phyloP scores from a whole-genome alignment of 1,140 invertebrate species.

The Drosophila arizonae region DNA sequence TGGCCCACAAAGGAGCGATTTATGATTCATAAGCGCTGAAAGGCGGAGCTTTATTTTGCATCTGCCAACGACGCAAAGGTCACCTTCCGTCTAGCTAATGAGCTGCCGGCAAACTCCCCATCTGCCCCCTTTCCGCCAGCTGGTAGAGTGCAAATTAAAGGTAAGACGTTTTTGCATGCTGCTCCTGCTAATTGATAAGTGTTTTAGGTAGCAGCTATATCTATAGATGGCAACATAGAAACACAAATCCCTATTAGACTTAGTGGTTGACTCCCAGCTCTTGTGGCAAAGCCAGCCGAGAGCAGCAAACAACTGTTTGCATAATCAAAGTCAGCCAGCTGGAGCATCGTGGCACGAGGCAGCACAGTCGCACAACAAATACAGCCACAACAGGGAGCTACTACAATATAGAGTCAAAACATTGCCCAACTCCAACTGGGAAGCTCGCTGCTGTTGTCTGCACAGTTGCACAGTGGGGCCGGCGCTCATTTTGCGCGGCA shows the following conservation, averaged over 20 bases:
- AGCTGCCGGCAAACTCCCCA: not conserved
- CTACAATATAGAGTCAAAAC: too few species aligned
- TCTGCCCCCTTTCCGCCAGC: too few species aligned
- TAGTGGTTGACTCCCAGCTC: conserved; percentile 12
- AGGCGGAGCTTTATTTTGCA: not conserved
- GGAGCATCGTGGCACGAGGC: not conserved
- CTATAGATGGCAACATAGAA: not conserved
- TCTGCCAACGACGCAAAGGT: not conserved
- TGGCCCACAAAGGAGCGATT: not conserved
- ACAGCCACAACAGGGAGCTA: not conserved
- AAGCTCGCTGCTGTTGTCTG: conserved; percentile 1
- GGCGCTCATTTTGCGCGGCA: too few species aligned
- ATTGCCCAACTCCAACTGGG: not conserved
- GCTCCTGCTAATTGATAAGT: too few species aligned
- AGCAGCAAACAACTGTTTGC: conserved; percentile 26
- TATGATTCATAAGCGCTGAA: not conserved
- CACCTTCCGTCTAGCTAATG: not conserved
- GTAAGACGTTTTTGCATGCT: too few species aligned
- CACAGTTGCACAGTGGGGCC: too few species aligned
- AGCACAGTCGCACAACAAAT: not conserved
- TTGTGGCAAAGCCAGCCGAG: conserved; percentile 14
- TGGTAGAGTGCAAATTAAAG: too few species aligned
- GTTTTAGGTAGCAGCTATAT: not conserved
- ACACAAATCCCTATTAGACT: conserved; percentile 37
- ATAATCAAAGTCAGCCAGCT: conserved; percentile 39